Conservation (phyloP, 2,113 vertebrate species). For the Gambusia affinis region DNA sequence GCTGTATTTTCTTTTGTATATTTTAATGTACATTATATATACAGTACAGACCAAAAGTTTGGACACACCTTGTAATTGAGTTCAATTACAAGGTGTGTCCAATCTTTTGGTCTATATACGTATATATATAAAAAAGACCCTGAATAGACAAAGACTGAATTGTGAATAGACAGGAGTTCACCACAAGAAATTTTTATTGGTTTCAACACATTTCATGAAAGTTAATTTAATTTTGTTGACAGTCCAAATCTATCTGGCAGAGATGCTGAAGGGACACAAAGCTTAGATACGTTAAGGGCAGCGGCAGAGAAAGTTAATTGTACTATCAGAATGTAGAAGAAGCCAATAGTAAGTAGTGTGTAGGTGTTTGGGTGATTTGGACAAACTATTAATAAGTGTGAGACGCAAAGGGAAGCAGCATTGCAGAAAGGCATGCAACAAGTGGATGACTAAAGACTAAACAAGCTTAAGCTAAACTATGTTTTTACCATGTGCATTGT, state of each 20-base stretch:
- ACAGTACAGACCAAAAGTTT: no score
- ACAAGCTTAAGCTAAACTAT: background rate
- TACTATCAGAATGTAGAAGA: background rate
- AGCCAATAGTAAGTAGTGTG: background rate
- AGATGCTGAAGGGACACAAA: background rate
- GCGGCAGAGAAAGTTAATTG: background rate
- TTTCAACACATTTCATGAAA: background rate
- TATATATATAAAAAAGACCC: no score
- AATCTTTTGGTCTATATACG: no score
- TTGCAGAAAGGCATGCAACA: slow-evolving; percentile 4
- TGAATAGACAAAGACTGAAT: no score
- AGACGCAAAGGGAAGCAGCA: slow-evolving; percentile 20
- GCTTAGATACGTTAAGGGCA: background rate
- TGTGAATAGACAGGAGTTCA: no score
- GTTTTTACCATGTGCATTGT: no score
- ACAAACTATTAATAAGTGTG: slow-evolving; percentile 1
- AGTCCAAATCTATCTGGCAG: background rate
- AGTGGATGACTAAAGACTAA: slow-evolving; percentile 6
- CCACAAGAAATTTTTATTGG: background rate
- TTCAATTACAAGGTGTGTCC: no score
- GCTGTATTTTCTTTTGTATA: no score
- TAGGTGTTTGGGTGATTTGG: background rate
- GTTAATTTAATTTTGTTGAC: background rate
- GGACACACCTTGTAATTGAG: no score
- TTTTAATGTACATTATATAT: no score